Conservation (phyloP, 2,888 invertebrate genomes). For the Stictocephala bisonia region DNA sequence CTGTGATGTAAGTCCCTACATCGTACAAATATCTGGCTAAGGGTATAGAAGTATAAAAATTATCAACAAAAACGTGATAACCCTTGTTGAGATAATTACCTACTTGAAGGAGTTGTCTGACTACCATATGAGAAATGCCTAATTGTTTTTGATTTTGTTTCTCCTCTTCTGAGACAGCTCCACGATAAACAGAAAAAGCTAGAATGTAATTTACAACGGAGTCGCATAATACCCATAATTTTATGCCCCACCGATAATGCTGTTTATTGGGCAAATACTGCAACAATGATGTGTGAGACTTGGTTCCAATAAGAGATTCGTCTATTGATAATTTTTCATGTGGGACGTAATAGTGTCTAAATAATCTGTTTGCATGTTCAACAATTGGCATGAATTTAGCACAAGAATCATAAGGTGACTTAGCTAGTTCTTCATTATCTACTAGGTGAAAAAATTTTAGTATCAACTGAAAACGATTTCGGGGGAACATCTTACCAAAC, state of each 20-base stretch:
- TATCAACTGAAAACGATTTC: constrained; percentile 1
- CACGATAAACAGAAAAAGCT: constrained; percentile 2
- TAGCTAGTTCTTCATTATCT: background rate
- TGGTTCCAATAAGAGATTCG: background rate
- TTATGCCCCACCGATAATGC: constrained; percentile 22
- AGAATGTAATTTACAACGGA: too few relatives aligned
- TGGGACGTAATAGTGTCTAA: background rate
- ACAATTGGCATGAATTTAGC: background rate
- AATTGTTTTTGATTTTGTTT: too few relatives aligned
- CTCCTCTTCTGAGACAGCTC: too few relatives aligned
- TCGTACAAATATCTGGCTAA: background rate
- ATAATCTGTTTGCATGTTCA: background rate
- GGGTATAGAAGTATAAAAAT: constrained; percentile 11
- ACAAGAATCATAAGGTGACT: background rate
- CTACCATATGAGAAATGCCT: constrained; percentile 6
- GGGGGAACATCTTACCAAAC: background rate
- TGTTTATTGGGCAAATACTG: constrained; percentile 3
- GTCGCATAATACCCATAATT: constrained; percentile 19
- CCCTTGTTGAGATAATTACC: constrained; percentile 18
- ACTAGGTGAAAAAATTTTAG: background rate
- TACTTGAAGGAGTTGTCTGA: background rate
- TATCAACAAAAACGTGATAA: constrained; percentile 21
- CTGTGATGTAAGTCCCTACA: background rate
- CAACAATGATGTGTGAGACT: background rate
- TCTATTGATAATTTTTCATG: background rate